Percentiles rank a stretch among this genome's conserved stretches.
Evolutionary conservation across 2,888 invertebrate genomes (phyloP).

Genomic region (Nymphalis c-album): DNA sequence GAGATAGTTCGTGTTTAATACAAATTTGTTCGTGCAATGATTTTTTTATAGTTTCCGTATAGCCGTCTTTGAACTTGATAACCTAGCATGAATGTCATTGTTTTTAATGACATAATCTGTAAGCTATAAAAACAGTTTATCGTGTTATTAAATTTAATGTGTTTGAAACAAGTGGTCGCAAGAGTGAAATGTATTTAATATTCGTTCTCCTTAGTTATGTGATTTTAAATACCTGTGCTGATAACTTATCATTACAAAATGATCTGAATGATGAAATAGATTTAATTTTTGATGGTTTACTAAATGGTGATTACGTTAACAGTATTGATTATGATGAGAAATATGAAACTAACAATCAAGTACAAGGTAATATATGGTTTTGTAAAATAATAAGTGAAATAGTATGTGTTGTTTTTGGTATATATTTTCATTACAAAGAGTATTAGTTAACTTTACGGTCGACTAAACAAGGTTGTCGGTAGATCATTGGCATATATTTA

Average conservation of each 20-base stretch:
- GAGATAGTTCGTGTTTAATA: background rate
- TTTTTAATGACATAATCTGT: too few relatives aligned
- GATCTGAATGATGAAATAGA: slow-evolving; percentile 14
- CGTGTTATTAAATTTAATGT: background rate
- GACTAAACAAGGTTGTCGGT: too few relatives aligned
- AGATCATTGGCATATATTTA: too few relatives aligned
- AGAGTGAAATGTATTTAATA: background rate
- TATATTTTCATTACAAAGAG: too few relatives aligned
- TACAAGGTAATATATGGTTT: slow-evolving; percentile 11
- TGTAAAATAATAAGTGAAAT: background rate
- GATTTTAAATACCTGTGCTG: background rate
- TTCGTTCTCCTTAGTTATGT: background rate
- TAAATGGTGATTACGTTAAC: slow-evolving; percentile 15
- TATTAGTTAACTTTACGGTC: too few relatives aligned
- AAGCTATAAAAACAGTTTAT: background rate
- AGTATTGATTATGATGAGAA: background rate
- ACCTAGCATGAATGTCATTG: background rate
- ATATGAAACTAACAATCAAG: background rate
- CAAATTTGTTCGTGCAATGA: background rate
- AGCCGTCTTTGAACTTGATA: slow-evolving; percentile 2
- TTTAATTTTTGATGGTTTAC: background rate
- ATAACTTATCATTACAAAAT: background rate
- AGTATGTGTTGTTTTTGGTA: too few relatives aligned
- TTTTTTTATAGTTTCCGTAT: background rate
- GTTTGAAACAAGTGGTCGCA: too few relatives aligned